Evolutionary conservation across 2,113 vertebrate genomes (phyloP), one percentile per base, ranked within the genome.

Genomic region (Capreolus pygargus): DNA sequence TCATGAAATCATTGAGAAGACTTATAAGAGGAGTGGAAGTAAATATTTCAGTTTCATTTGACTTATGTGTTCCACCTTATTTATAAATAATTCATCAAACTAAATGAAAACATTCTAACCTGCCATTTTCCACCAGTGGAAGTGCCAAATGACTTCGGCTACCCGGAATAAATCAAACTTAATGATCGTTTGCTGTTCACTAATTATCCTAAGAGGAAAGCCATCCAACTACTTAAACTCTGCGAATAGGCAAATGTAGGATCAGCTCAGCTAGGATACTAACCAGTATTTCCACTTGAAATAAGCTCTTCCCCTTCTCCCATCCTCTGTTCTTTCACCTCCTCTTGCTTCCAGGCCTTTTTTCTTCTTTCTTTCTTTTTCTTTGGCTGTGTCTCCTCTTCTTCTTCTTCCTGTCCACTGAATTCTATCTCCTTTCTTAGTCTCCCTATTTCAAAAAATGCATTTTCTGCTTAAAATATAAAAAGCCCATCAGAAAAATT

Each of bases 71-170:
- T 94, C 76, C 9, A 70, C 28, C 25, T 89, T 78, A 47, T 92
- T 91, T 88, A 93, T 76, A 94, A 88, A 93, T 96, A 95, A 89
- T 55, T 95, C 58, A 50, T 89, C 57, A 67, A 92, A 64, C 82
- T 47, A 85, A 95, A 76, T 45, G 79, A 78, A 95, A 96, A 64
- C 54, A 27, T 30, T 81, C 82, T 86, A 70, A 57, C 21, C 33
- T 87, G 43, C 3, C 36, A 45, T 67, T 89, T 93, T 33, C 50
- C 36, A 19, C 25, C 23, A n/a, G 27, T 55, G 36, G 13, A 94
- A 57, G 1, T 17, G 16, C 28, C 60, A 52, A 86, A 28, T 67
- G 54, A 94, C n/a, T 76, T 89, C 3, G 78, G 84, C 74, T 82
- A 25, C 23, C 74, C 9, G 64, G 43, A 86, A 91, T 60, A 74